Evolutionary conservation across 2,888 invertebrate genomes (phyloP).

Genomic region (Mesorhabditis sp.): DNA sequence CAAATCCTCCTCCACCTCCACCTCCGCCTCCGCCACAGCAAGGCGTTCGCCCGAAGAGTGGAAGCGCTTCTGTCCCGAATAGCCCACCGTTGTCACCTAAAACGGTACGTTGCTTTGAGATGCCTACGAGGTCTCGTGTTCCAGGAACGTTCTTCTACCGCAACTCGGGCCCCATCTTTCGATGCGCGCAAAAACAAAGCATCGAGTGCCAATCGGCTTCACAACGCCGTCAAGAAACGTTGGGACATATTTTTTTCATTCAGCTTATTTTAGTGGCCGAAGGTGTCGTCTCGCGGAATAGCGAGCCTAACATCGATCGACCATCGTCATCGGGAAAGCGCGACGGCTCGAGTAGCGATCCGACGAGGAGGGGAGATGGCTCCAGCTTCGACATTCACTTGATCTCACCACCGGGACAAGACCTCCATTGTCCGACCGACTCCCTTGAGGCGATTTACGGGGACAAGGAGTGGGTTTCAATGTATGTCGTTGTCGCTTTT

Average conservation of each 20-base stretch:
- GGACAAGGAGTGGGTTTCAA: slow-evolving; percentile 17
- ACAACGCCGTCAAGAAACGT: slow-evolving; percentile 12
- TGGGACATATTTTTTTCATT: not conserved
- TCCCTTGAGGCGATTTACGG: slow-evolving; percentile 33
- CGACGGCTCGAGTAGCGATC: slow-evolving; percentile 9
- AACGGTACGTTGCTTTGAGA: not conserved
- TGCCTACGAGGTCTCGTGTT: not conserved
- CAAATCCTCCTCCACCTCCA: not conserved
- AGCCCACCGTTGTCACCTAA: slow-evolving; percentile 17
- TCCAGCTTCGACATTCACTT: slow-evolving; percentile 18
- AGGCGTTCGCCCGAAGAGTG: slow-evolving; percentile 17
- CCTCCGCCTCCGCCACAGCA: not conserved
- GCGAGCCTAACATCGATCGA: slow-evolving; percentile 13
- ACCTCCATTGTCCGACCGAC: slow-evolving; percentile 35
- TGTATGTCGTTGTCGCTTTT: slow-evolving; percentile 7
- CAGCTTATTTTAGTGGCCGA: slow-evolving; percentile 12
- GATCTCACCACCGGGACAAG: slow-evolving; percentile 40
- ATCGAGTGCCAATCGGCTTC: not conserved
- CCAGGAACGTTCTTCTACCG: not conserved
- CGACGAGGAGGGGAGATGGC: not conserved
- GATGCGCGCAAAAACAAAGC: slow-evolving; percentile 17
- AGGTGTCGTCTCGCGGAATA: slow-evolving; percentile 11
- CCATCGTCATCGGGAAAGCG: not conserved
- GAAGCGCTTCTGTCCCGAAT: slow-evolving; percentile 18
- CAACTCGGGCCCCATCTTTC: slow-evolving; percentile 19